Conservation (phyloP, 2,888 invertebrate genomes). For the Mesochorus sp. region DNA sequence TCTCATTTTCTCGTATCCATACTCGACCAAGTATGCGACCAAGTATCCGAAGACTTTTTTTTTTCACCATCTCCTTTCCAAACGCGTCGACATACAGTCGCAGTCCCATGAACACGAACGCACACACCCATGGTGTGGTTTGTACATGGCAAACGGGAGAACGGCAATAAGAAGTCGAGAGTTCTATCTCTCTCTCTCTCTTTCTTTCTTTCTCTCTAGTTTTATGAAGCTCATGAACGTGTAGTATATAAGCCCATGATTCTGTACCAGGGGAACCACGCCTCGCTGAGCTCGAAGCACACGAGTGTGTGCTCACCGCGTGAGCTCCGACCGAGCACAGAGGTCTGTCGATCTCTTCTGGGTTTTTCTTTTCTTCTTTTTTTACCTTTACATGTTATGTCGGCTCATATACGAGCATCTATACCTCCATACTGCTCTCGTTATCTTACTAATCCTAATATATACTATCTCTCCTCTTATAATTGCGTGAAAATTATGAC, state of each 20-base stretch:
- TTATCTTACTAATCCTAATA: no score
- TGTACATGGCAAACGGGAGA: slow-evolving; percentile 32
- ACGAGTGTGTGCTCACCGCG: slow-evolving; percentile 67
- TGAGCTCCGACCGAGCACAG: slow-evolving; percentile 68
- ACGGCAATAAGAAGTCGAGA: slow-evolving; percentile 38
- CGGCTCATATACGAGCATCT: neutral
- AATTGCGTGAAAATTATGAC: no score
- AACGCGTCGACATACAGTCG: slow-evolving; percentile 52
- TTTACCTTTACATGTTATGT: neutral
- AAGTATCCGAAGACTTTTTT: slow-evolving; percentile 42
- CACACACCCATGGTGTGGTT: slow-evolving; percentile 30
- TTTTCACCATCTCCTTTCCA: slow-evolving; percentile 40
- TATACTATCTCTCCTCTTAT: no score
- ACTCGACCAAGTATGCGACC: slow-evolving; percentile 42
- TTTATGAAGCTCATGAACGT: slow-evolving; percentile 40
- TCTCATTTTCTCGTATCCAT: slow-evolving; percentile 44
- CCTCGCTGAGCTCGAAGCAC: slow-evolving; percentile 75
- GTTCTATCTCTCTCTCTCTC: slow-evolving; percentile 9
- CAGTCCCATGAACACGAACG: slow-evolving; percentile 28
- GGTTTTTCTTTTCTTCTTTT: neutral
- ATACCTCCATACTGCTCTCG: neutral
- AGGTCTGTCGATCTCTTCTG: slow-evolving; percentile 54
- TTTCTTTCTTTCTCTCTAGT: slow-evolving; percentile 16
- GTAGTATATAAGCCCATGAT: slow-evolving; percentile 24
- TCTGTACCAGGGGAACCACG: slow-evolving; percentile 76